Conservation (phyloP, 2,113 vertebrate genomes). For the Conger conger region DNA sequence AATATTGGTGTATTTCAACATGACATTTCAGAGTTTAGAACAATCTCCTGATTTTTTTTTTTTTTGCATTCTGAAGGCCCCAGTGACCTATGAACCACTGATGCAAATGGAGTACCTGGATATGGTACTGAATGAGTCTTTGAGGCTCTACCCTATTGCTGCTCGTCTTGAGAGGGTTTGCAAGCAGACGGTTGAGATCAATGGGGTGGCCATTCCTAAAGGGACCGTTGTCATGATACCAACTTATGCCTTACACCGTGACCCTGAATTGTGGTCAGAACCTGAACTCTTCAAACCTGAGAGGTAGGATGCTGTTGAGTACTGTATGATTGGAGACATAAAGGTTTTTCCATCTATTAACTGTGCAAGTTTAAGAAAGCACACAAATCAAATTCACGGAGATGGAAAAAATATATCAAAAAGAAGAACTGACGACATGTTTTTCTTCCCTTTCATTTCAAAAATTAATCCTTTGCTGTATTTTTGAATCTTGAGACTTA, state of each 20-base stretch:
- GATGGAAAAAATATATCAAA: no score
- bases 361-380: neutral
- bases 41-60: neutral
- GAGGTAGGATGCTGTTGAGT: slow-evolving; percentile 51
- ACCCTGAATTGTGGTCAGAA: slow-evolving; percentile 62
- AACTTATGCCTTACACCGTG: slow-evolving; percentile 54
- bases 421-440: neutral
- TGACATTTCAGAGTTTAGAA: no score
- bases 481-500: no score
- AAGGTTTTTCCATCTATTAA: slow-evolving; percentile 19
- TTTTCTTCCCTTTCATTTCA: neutral
- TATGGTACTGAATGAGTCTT: slow-evolving; percentile 74
- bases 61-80: slow-evolving; percentile 39
- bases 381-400: no score
- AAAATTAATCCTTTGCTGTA: neutral
- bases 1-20: no score
- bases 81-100: slow-evolving; percentile 62
- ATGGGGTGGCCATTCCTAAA: slow-evolving; percentile 71
- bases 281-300: slow-evolving; percentile 75
- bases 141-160: slow-evolving; percentile 65
- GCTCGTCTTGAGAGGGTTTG: slow-evolving; percentile 71
- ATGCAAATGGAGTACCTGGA: slow-evolving; percentile 82
- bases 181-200: slow-evolving; percentile 74
- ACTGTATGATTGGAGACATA: neutral
- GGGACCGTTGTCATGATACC: slow-evolving; percentile 62